Conservation (phyloP, 2,888 invertebrate genomes). For the Belgica antarctica region DNA sequence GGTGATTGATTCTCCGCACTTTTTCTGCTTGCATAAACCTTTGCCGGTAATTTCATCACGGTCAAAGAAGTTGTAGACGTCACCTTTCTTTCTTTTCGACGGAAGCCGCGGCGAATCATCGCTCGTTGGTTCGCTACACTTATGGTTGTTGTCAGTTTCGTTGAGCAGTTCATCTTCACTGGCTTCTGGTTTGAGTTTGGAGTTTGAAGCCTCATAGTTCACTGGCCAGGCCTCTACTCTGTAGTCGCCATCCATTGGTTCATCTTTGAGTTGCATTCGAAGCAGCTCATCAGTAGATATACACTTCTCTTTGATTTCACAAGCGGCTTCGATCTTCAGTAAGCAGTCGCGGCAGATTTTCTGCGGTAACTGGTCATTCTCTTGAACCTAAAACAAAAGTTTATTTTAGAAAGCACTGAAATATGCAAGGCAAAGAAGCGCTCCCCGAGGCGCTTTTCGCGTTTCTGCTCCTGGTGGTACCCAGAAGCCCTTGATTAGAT, state of each 20-base stretch:
- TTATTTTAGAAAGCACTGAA: background rate
- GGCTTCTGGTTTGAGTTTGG: too few relatives aligned
- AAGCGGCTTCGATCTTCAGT: background rate
- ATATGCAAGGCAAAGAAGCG: too few relatives aligned
- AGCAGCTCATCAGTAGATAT: background rate
- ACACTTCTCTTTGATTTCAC: slow-evolving; percentile 11
- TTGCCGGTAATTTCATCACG: background rate
- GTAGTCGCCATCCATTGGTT: background rate
- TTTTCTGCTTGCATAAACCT: background rate
- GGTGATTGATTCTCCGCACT: background rate
- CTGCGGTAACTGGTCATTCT: background rate
- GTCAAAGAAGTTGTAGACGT: background rate
- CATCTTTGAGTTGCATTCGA: background rate
- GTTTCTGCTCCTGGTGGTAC: too few relatives aligned
- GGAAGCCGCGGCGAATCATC: too few relatives aligned
- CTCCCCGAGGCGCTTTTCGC: too few relatives aligned
- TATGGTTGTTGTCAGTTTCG: too few relatives aligned
- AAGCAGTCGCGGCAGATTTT: background rate
- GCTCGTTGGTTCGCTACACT: too few relatives aligned
- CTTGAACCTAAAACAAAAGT: background rate
- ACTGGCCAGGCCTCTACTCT: too few relatives aligned
- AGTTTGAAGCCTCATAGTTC: too few relatives aligned
- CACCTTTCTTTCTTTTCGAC: background rate
- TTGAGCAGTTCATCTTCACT: too few relatives aligned
- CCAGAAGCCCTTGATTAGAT: too few relatives aligned